Base-by-base conservation (phyloP, 1,140 invertebrate species). In the Laupala kohalensis region DNA sequence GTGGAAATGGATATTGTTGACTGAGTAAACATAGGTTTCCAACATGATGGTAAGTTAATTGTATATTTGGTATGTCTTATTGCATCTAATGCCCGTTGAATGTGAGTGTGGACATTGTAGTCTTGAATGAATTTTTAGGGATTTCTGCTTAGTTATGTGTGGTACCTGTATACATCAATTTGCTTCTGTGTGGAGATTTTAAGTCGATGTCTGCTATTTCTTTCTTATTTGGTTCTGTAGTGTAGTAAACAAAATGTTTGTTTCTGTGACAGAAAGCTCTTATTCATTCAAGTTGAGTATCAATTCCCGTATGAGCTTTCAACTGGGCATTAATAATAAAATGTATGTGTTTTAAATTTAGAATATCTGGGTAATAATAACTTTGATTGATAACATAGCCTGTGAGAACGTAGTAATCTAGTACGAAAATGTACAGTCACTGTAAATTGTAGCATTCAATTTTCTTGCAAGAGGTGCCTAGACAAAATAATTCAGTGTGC, bases 1-100 rank as follows among this genome's bases (percentile, higher is more conserved):
- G 28, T 29, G 29, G 28, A 30, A 70, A 62, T 62, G 69, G 53
- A 30, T 37, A 70, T 70, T 70, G 69, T 69, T 62, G 69, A 70
- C 69, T 70, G 69, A 37, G 24, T 63, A 15, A 28, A n/a, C 23
- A 9, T 68, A 68, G 67, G 24, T 68, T 68, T 68, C 25, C 67
- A 67, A 28, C 67, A 1, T 19, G 25, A 27, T 27, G 27, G 25
- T 26, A 12, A 67, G 6, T 25, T 67, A 6, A 2, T 53, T 53
- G 37, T 53, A 53, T 53, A 19, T 53, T 53, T 53, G 37, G 37
- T 53, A 19, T 13, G 12, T 13, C 9, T 27, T 25, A 13, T 66
- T 25, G 64, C 26, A 6, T 66, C 9, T 24, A 27, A 25, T 66
- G 64, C 23, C 26, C 26, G 23, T 25, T 66, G 9, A 13, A 3